Evolutionary conservation across 2,888 invertebrate species (phyloP).

Genomic region (Drosophila meridionalis): DNA sequence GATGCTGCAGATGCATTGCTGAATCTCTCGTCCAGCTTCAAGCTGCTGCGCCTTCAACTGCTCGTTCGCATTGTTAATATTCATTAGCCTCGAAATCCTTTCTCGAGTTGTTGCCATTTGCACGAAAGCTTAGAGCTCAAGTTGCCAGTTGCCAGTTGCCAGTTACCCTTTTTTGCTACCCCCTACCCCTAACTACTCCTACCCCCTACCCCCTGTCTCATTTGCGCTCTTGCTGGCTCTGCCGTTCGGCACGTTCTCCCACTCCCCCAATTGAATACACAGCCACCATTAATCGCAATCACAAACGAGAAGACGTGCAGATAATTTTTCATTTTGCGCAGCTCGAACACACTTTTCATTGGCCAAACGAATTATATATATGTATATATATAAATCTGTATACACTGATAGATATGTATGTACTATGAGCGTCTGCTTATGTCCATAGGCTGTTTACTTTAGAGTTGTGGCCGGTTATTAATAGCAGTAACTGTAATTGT

Average conservation of each 20-base stretch:
- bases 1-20: conserved; percentile 17
- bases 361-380: conserved; percentile 29
- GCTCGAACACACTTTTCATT: conserved; percentile 47
- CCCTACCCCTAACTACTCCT: background rate
- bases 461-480: conserved; percentile 44
- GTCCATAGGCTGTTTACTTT: background rate
- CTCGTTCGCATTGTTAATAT: conserved; percentile 64
- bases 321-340: conserved; percentile 68
- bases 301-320: conserved; percentile 56
- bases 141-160: conserved; percentile 32
- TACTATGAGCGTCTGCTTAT: background rate
- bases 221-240: background rate
- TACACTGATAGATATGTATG: background rate
- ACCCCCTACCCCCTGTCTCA: background rate
- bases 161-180: conserved; percentile 1
- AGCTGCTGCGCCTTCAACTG: background rate
- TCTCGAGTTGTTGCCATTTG: conserved; percentile 55
- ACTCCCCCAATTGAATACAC: conserved; percentile 41
- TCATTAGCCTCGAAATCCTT: conserved; percentile 73
- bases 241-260: conserved; percentile 2
- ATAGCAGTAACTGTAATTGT: conserved; percentile 32
- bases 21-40: conserved; percentile 3
- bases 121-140: conserved; percentile 50
- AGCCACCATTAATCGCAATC: conserved; percentile 74
- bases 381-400: background rate